Conservation (phyloP, 2,113 vertebrate species). For the Sorex fumeus region DNA sequence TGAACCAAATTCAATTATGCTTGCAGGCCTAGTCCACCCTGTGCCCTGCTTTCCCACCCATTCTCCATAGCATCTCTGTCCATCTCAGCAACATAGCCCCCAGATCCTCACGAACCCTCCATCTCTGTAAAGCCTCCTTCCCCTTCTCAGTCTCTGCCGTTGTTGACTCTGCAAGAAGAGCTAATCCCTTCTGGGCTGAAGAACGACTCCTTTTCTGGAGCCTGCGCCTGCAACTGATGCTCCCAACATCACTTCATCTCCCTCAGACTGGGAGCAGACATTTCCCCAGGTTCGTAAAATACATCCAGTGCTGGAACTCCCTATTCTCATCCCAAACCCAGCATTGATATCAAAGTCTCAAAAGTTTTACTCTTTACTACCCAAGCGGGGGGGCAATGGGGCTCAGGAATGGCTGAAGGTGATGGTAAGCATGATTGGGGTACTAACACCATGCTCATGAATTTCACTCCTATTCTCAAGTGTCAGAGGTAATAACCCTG, state of each 20-base stretch:
- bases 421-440: background rate
- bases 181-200: background rate
- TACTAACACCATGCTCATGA: background rate
- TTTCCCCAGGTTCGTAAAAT: background rate
- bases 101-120: background rate
- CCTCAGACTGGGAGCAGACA: fast-evolving
- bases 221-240: background rate
- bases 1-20: background rate
- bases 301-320: background rate
- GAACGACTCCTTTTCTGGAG: background rate
- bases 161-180: background rate
- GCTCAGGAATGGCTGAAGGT: background rate
- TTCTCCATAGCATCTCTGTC: background rate
- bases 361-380: background rate
- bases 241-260: background rate
- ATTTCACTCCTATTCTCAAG: background rate
- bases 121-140: background rate
- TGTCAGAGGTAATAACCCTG: background rate
- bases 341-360: background rate
- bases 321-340: background rate
- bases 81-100: background rate
- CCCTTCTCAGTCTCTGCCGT: background rate
- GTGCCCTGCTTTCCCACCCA: fast-evolving
- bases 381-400: background rate
- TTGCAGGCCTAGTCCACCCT: too few species aligned